A percentile compares a stretch with the other conserved stretches of the same genome.
Conservation (phyloP, 2,797 vertebrate species). For the Scleropages formosus region DNA sequence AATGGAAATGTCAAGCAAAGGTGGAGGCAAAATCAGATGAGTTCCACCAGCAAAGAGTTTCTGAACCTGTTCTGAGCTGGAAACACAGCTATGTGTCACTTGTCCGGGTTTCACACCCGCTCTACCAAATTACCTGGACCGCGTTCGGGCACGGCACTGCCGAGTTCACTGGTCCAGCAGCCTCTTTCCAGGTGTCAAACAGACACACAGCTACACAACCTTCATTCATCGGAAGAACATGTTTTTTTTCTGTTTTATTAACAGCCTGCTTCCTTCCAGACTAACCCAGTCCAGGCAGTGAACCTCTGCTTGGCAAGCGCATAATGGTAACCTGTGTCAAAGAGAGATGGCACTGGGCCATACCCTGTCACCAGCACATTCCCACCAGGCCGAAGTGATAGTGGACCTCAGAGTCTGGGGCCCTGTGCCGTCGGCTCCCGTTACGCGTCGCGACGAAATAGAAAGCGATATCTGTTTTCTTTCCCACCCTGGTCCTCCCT, state of each 20-base stretch:
- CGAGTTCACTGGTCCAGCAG: background rate
- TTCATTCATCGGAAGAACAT: background rate
- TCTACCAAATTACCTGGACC: background rate
- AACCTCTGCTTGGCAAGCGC: background rate
- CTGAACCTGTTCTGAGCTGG: too few species aligned
- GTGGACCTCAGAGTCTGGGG: background rate
- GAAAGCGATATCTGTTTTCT: background rate
- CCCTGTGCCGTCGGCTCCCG: background rate
- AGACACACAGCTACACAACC: background rate
- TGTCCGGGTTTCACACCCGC: background rate
- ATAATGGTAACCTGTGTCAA: constrained; percentile 1
- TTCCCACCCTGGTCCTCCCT: background rate
- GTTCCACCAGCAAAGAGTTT: too few species aligned
- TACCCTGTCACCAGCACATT: background rate
- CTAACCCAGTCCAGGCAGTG: background rate
- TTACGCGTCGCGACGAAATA: background rate
- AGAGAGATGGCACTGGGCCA: background rate
- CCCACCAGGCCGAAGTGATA: background rate
- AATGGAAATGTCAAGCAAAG: too few species aligned
- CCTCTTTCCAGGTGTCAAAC: background rate
- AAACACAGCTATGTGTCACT: background rate
- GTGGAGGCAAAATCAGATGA: too few species aligned
- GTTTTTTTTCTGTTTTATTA: background rate
- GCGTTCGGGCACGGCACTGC: constrained; percentile 6
- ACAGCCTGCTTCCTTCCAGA: background rate